phyloP scores from a whole-genome alignment of 2,888 invertebrate species.

The Calameuta filiformis region DNA sequence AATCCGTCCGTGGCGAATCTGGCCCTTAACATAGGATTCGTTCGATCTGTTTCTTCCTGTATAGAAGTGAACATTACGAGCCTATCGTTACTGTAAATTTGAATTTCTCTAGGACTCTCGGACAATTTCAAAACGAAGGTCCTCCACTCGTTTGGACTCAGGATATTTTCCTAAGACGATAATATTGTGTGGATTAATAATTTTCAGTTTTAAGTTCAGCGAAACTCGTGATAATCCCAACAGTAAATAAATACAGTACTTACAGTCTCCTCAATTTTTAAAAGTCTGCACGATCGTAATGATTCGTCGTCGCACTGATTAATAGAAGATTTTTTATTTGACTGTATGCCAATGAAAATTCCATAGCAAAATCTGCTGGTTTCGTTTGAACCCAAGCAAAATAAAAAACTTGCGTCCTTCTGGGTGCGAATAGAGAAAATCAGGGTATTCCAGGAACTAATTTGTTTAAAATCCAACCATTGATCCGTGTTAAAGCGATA shows the following conservation, averaged over 20 bases:
- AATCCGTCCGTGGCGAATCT: too few species aligned
- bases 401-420: slow-evolving; percentile 42
- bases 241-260: too few species aligned
- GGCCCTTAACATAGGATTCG: too few species aligned
- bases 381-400: slow-evolving; percentile 39
- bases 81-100: slow-evolving; percentile 18
- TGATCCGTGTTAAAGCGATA: neutral
- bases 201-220: too few species aligned
- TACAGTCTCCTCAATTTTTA: too few species aligned
- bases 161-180: neutral
- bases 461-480: too few species aligned
- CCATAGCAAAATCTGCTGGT: slow-evolving; percentile 46
- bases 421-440: slow-evolving; percentile 41
- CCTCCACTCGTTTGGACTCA: slow-evolving; percentile 36
- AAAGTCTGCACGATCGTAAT: too few species aligned
- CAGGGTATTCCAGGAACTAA: neutral
- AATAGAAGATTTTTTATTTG: slow-evolving; percentile 37
- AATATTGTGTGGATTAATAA: too few species aligned
- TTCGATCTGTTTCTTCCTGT: too few species aligned
- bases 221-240: too few species aligned
- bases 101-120: slow-evolving; percentile 14
- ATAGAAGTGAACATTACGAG: too few species aligned
- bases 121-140: slow-evolving; percentile 41
- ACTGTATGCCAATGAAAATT: slow-evolving; percentile 50
- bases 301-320: too few species aligned